Conservation (phyloP, 2,797 vertebrate genomes). For the Echiichthys vipera region DNA sequence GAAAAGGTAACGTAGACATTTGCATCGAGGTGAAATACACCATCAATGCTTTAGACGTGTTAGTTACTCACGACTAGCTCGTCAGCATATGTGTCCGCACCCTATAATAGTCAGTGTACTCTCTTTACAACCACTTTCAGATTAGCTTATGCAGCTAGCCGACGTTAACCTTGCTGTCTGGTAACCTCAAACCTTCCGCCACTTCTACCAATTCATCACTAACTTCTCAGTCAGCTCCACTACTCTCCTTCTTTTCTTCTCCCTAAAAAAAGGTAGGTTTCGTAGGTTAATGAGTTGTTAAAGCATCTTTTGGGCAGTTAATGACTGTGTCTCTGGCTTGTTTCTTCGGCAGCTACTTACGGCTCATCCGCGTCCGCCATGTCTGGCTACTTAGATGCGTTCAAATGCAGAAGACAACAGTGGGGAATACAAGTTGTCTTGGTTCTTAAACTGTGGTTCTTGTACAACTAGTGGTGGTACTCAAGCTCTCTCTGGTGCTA, state of each 20-base stretch:
- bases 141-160: conserved; percentile 50
- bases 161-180: conserved; percentile 54
- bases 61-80: conserved; percentile 12
- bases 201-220: conserved; percentile 85
- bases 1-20: not conserved
- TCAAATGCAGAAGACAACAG: conserved; percentile 10
- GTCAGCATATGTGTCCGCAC: not conserved
- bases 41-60: not conserved
- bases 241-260: conserved; percentile 98
- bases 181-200: conserved; percentile 77
- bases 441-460: no score
- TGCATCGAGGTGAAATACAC: not conserved
- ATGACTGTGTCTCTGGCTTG: conserved; percentile 60
- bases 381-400: conserved; percentile 65
- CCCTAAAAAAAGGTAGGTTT: conserved; percentile 92
- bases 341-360: conserved; percentile 87
- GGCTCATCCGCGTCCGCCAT: conserved; percentile 94
- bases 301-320: conserved; percentile 68
- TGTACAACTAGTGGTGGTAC: no score
- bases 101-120: not conserved
- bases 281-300: conserved; percentile 61
- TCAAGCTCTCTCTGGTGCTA: no score
- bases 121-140: conserved; percentile 15
- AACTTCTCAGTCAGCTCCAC: conserved; percentile 97
- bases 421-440: not conserved